Conservation (phyloP, 2,113 vertebrate genomes). For the Chionomys nivalis region DNA sequence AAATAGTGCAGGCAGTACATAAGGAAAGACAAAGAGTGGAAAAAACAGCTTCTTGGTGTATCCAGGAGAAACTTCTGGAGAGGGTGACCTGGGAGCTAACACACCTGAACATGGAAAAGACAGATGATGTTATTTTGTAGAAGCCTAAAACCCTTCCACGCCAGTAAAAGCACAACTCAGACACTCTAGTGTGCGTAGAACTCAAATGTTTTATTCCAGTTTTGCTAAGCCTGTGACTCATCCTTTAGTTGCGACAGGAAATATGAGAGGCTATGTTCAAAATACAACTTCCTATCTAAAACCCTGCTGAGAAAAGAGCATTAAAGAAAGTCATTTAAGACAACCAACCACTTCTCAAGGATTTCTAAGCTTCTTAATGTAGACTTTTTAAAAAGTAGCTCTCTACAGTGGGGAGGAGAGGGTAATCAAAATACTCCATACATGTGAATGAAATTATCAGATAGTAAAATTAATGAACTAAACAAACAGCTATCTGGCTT, state of each 20-base stretch:
- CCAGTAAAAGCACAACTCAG: neutral
- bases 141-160: neutral
- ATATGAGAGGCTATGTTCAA: neutral
- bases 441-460: too few species aligned
- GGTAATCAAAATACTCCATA: neutral
- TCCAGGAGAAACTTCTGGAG: neutral
- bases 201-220: neutral
- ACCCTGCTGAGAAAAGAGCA: neutral
- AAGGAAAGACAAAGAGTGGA: neutral
- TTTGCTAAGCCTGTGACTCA: neutral
- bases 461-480: neutral
- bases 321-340: conserved; percentile 28
- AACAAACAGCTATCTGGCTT: neutral
- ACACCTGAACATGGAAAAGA: neutral
- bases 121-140: neutral
- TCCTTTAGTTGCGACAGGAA: neutral
- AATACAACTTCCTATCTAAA: conserved; percentile 6
- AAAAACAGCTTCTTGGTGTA: neutral
- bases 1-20: neutral
- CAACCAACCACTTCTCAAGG: neutral
- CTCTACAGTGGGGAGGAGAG: neutral
- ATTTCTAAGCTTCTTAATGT: neutral
- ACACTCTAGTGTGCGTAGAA: neutral
- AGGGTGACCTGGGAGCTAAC: neutral
- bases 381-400: neutral